Conservation (phyloP, 2,888 invertebrate species). For the Thymelicus sylvestris region DNA sequence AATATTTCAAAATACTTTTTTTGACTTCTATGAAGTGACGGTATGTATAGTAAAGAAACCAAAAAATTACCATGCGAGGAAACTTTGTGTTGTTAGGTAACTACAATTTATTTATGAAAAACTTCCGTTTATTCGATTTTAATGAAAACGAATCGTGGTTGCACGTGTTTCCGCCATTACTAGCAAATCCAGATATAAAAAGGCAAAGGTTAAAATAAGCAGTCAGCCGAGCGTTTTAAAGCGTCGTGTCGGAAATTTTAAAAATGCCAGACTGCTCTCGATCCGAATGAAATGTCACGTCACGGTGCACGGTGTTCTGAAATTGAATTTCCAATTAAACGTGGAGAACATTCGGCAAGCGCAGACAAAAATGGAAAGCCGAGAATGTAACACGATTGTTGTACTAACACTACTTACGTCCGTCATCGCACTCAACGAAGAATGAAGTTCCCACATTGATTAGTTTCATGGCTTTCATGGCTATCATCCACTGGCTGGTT, state of each 20-base stretch:
- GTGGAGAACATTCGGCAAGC: slow-evolving; percentile 30
- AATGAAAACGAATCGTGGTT: neutral
- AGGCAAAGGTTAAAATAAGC: slow-evolving; percentile 22
- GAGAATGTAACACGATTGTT: slow-evolving; percentile 1
- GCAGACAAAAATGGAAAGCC: slow-evolving; percentile 24
- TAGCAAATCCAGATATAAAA: slow-evolving; percentile 18
- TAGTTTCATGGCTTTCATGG: too few relatives aligned
- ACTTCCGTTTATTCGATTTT: slow-evolving; percentile 8
- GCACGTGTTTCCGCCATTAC: neutral
- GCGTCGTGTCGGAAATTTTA: slow-evolving; percentile 22
- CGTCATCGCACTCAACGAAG: neutral
- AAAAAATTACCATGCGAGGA: too few relatives aligned
- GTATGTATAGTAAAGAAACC: too few relatives aligned
- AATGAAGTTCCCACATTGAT: too few relatives aligned
- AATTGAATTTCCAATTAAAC: slow-evolving; percentile 53
- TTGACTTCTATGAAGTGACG: too few relatives aligned
- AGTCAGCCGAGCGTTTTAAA: slow-evolving; percentile 25
- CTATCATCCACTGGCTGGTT: too few relatives aligned
- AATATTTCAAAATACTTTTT: too few relatives aligned
- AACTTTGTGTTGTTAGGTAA: too few relatives aligned
- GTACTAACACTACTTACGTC: neutral
- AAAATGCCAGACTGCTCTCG: slow-evolving; percentile 36
- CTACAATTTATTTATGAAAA: neutral
- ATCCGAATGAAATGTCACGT: slow-evolving; percentile 46
- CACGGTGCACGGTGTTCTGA: slow-evolving; percentile 40